Evolutionary conservation across 2,797 vertebrate genomes (phyloP).

Genomic region (Trachops cirrhosus): DNA sequence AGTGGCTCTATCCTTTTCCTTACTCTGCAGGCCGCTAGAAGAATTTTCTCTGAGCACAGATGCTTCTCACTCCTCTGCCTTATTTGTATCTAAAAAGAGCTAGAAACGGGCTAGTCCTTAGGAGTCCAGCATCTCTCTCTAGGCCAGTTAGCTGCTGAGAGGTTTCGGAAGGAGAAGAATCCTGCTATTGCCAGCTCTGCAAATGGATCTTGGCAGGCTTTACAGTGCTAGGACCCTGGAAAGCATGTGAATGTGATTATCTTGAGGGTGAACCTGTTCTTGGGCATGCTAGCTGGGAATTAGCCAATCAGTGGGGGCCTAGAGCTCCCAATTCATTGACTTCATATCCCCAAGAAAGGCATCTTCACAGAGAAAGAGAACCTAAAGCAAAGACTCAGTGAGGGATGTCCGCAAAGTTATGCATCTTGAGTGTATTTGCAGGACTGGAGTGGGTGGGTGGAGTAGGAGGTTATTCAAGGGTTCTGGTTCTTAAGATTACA

Average conservation of each 20-base stretch:
- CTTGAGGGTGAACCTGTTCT: background rate
- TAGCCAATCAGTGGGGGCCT: background rate
- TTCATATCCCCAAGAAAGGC: background rate
- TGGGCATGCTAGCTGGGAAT: background rate
- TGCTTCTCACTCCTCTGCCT: background rate
- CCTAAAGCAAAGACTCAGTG: background rate
- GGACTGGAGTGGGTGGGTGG: background rate
- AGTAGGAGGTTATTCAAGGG: background rate
- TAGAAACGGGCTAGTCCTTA: background rate
- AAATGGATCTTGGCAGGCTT: background rate
- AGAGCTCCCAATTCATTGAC: background rate
- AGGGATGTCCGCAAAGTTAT: background rate
- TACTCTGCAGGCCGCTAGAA: background rate
- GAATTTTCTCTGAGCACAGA: background rate
- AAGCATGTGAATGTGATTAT: background rate
- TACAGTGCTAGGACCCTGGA: background rate
- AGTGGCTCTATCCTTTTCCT: background rate
- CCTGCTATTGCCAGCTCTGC: background rate
- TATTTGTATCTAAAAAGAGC: background rate
- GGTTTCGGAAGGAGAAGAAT: background rate
- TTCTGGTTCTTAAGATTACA: background rate
- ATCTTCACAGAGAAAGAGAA: background rate
- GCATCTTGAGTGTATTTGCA: background rate
- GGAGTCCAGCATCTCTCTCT: background rate
- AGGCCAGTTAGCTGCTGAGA: background rate